phyloP scores from a whole-genome alignment of 1,140 invertebrate genomes.

The Drosophila repletoides region DNA sequence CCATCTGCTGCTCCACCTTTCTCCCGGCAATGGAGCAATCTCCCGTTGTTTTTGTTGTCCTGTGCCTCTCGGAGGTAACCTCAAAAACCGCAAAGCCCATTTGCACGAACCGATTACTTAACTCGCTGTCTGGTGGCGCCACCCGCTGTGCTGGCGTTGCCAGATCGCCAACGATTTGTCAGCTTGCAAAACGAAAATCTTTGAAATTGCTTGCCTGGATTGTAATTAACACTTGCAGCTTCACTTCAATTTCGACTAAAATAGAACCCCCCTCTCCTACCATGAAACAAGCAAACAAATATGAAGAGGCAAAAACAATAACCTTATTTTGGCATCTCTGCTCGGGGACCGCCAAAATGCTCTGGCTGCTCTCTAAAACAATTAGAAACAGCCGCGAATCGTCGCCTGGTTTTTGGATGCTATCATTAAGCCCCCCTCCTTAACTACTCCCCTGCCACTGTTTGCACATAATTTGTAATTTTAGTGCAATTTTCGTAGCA shows the following conservation, averaged over 20 bases:
- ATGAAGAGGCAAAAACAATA: conserved; percentile 35
- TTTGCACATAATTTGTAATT: conserved; percentile 47
- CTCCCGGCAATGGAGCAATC: too few species aligned
- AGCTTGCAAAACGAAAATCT: conserved; percentile 46
- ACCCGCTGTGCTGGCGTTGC: neutral
- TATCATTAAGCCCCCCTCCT: conserved; percentile 50
- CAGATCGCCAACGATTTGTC: conserved; percentile 49
- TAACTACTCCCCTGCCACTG: neutral
- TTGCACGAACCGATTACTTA: neutral
- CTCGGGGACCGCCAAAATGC: neutral
- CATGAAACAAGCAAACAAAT: conserved; percentile 31
- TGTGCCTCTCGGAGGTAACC: too few species aligned
- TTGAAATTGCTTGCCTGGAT: conserved; percentile 47
- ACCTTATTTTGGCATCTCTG: neutral
- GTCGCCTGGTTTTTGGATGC: conserved; percentile 23
- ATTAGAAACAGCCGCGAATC: conserved; percentile 72
- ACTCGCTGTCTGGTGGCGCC: too few species aligned
- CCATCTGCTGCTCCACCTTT: too few species aligned
- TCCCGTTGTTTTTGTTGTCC: too few species aligned
- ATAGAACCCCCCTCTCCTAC: neutral
- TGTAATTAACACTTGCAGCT: conserved; percentile 67
- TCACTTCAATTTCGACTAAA: too few species aligned
- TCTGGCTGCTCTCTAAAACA: conserved; percentile 56
- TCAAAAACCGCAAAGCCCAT: conserved; percentile 6
- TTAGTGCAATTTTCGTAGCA: conserved; percentile 50